Percentiles rank a stretch among this genome's conserved stretches.
phyloP scores from a whole-genome alignment of 2,113 vertebrate species.

The Argyrosomus japonicus region DNA sequence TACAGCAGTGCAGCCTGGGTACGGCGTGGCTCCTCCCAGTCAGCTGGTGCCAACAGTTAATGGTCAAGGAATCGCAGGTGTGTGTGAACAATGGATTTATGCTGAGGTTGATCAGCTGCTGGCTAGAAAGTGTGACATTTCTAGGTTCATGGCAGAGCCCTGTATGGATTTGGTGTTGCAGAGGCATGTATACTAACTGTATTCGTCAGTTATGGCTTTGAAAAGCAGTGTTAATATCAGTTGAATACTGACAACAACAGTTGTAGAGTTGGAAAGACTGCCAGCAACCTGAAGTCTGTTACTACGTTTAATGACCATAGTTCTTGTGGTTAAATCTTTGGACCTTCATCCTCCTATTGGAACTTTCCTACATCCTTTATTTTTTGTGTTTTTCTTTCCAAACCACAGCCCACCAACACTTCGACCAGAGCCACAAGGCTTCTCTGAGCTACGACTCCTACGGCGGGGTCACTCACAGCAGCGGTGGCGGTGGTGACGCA shows the following conservation, averaged over 20 bases:
- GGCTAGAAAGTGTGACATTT: not conserved
- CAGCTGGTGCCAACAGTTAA: slow-evolving; percentile 72
- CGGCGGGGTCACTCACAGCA: slow-evolving; percentile 18
- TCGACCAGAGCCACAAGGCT: slow-evolving; percentile 69
- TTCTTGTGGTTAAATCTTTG: not conserved
- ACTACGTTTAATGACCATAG: not conserved
- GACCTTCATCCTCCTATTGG: not conserved
- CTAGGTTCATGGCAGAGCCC: not conserved
- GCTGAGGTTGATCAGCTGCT: not conserved
- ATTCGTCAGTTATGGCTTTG: not conserved
- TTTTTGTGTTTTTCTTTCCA: not conserved
- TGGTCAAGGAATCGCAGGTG: slow-evolving; percentile 82
- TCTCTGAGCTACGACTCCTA: slow-evolving; percentile 64
- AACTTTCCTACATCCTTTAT: not conserved
- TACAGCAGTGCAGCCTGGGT: slow-evolving; percentile 76
- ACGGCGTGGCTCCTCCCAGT: slow-evolving; percentile 48
- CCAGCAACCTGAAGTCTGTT: not conserved
- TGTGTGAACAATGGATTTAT: not conserved
- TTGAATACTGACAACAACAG: not conserved
- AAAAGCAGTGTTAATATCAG: not conserved
- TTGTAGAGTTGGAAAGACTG: not conserved
- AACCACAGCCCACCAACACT: slow-evolving; percentile 65
- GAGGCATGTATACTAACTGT: not conserved
- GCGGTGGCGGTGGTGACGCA: slow-evolving; percentile 39
- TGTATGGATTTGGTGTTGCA: not conserved